Evolutionary conservation across 2,113 vertebrate genomes (phyloP).

Genomic region (Hippocampus barbouri): DNA sequence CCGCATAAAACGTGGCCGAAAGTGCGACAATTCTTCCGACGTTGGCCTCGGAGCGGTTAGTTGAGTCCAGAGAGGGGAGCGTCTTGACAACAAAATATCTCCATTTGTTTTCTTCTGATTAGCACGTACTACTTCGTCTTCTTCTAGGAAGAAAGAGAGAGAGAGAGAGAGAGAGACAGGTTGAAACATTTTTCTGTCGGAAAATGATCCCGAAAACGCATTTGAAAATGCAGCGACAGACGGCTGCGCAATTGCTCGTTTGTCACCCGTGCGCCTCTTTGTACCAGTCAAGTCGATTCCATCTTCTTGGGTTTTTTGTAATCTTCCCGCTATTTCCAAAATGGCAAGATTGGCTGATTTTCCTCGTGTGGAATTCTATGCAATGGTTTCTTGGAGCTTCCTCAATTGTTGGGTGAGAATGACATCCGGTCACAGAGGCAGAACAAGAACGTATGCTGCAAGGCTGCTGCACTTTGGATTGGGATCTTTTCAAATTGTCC

Average conservation of each 20-base stretch:
- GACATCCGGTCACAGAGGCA: no score
- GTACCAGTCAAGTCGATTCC: neutral
- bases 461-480: conserved; percentile 12
- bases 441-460: no score
- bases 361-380: conserved; percentile 43
- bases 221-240: neutral
- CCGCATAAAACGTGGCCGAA: no score
- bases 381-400: conserved; percentile 45
- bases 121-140: no score
- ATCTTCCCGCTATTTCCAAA: conserved; percentile 39
- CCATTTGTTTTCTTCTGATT: no score
- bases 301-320: conserved; percentile 21
- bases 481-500: conserved; percentile 29
- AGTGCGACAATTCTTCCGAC: no score
- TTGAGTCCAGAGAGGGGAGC: no score
- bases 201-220: neutral
- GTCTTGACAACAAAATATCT: no score
- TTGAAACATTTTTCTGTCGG: no score
- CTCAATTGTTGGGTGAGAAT: conserved; percentile 44
- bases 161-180: no score
- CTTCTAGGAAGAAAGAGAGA: no score
- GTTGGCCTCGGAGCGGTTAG: no score
- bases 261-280: neutral
- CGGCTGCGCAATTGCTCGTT: neutral
- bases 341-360: conserved; percentile 46